Evolutionary conservation across 2,888 invertebrate species (phyloP), one percentile per base, ranked within the genome.

Genomic region (Atherix ibis): DNA sequence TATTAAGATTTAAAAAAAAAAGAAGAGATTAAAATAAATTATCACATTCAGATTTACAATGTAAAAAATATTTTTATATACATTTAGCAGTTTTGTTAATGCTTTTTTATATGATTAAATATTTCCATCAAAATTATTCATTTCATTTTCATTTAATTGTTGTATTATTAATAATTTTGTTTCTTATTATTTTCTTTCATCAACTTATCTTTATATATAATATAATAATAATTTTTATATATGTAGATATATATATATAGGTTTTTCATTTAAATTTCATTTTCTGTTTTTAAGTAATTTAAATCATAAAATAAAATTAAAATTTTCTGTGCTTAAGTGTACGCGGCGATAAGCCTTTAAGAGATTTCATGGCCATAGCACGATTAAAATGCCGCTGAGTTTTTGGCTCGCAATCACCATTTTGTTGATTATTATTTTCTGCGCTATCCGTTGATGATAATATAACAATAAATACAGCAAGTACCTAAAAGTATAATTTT

Each of bases 351-450:
- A 68, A 65, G 28, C 73, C 72, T 29, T 75, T 68, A 27, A 88
- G 65, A 32, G 83, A 81, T 10, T 84, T 69, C 84, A 87, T 85
- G 12, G 87, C 84, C 78, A 87, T 80, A 10, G 85, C 83, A 46
- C 85, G 70, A 63, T 85, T 87, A 61, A 87, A 87, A 54, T 87
- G 84, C 19, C 85, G 72, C 47, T 82, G 82, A 5, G 76, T 71
- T 54, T 76, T 78, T 47, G 70, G 67, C 43, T 73, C 73, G 38
- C 63, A 68, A 28, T 66, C 71, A n/a, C n/a, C n/a, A 41, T 51
- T 48, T 33, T 46, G 47, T 24, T 42, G 41, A 18, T 40, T 45
- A 10, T 41, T 39, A 57, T 59, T 48, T 44, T 59, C 29, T 27
- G 39, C 37, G 28, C 25, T 13, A 50, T 81, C 80, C 37, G 78